Conservation (phyloP, 2,797 vertebrate genomes). For the Setipinna tenuifilis region DNA sequence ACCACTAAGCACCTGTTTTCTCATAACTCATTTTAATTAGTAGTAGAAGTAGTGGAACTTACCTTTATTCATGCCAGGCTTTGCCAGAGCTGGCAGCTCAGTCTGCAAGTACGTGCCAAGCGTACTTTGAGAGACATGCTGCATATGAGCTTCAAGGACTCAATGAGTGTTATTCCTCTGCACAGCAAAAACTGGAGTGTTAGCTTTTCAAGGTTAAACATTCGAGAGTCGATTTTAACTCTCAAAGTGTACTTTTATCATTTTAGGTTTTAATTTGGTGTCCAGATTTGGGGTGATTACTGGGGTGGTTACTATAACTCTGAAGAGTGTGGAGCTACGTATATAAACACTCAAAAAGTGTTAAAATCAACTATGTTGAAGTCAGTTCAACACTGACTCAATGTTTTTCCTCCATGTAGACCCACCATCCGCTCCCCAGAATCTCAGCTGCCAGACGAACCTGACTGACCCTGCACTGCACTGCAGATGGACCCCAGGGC, state of each 20-base stretch:
- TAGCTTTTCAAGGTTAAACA: too few species aligned
- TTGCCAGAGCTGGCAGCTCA: background rate
- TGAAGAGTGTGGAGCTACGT: too few species aligned
- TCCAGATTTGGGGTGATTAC: too few species aligned
- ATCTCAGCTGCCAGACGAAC: slow-evolving; percentile 84
- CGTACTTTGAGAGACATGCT: background rate
- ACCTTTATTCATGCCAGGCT: background rate
- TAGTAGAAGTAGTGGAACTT: background rate
- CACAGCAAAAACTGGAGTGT: too few species aligned
- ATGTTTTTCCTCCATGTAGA: slow-evolving; percentile 68
- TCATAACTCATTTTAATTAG: background rate
- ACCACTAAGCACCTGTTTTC: too few species aligned
- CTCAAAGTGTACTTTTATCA: too few species aligned
- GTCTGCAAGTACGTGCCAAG: background rate
- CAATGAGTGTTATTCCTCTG: background rate
- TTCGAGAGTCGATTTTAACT: too few species aligned
- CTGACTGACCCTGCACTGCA: slow-evolving; percentile 63
- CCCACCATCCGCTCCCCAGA: slow-evolving; percentile 77
- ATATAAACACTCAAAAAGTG: too few species aligned
- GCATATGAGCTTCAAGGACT: background rate
- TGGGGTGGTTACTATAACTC: too few species aligned
- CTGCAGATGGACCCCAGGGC: slow-evolving; percentile 83
- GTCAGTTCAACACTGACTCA: too few species aligned
- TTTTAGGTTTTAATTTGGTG: too few species aligned
- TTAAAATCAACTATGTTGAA: too few species aligned